phyloP scores from a whole-genome alignment of 2,888 invertebrate genomes.

The Lepidocyrtoides sp. region DNA sequence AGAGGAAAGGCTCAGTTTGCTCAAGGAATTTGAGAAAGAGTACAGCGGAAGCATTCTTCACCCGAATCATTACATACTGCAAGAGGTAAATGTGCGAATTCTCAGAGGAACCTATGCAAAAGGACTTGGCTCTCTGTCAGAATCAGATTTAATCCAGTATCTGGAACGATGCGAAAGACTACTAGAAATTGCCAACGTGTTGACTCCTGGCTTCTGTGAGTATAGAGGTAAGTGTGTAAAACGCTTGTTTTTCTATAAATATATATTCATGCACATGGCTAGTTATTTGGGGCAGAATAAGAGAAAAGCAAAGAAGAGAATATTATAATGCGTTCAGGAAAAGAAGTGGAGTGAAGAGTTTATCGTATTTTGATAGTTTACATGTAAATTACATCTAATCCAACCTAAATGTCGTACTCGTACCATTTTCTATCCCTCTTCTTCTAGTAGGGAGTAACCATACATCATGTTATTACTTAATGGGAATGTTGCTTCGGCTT shows the following conservation, averaged over 20 bases:
- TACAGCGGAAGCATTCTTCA: conserved; percentile 77
- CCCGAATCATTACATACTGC: conserved; percentile 83
- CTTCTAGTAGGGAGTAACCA: not conserved
- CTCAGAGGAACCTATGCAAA: conserved; percentile 70
- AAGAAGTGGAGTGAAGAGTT: not conserved
- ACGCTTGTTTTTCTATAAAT: not conserved
- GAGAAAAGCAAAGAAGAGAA: not conserved
- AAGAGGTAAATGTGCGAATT: conserved; percentile 80
- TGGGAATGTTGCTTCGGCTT: not conserved
- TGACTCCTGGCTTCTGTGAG: conserved; percentile 81
- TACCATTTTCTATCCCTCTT: too few species aligned
- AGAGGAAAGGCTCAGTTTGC: conserved; percentile 65
- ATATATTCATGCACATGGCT: too few species aligned
- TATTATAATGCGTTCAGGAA: not conserved
- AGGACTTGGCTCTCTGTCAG: conserved; percentile 56
- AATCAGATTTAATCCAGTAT: conserved; percentile 72
- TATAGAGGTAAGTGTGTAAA: conserved; percentile 80
- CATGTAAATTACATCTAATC: too few species aligned
- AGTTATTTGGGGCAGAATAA: not conserved
- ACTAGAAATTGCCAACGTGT: conserved; percentile 69
- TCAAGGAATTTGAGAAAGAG: conserved; percentile 79
- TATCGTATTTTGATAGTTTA: conserved; percentile 33
- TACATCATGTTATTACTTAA: not conserved
- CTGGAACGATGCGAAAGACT: conserved; percentile 75
- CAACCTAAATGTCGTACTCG: conserved; percentile 30